Evolutionary conservation across 2,888 invertebrate genomes (phyloP), one percentile per base, ranked within the genome.

Genomic region (Pardosa pseudoannulata): DNA sequence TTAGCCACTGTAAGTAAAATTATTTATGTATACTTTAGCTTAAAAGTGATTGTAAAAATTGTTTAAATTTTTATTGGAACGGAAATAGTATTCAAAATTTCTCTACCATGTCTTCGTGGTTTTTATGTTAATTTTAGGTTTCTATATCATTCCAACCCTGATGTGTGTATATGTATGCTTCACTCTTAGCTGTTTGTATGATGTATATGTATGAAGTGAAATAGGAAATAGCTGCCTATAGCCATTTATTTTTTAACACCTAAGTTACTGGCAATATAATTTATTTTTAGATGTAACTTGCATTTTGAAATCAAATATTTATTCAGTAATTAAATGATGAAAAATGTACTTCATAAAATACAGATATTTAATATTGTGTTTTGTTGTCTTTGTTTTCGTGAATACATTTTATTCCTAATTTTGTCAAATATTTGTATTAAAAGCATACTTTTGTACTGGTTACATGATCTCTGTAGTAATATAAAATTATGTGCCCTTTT

Each of bases 81-180:
- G 56, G 29, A 68, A 56, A 81, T 83, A 78, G 83, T 78, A 83
- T 83, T 68, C 65, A 9, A 83, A 67, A 68, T 50, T 65, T 73
- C 65, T 32, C 68, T 67, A 27, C 75, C 71, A 76, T 76, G 76
- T 62, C 9, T 23, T 31, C 72, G 29, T 82, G 82, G 75, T 27
- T 75, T 56, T 65, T 65, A 31, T 78, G 76, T 78, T 75, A 72
- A 67, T 72, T 78, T 83, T 83, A 83, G 83, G 76, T 82, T 83
- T 72, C n/a, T n/a, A n/a, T n/a, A 83, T 76, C 83, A 83, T 83
- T 83, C 83, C 83, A 83, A 78, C 65, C 83, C 83, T 72, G 29
- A 72, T 83, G 76, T 83, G 83, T 83, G 70, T 83, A 67, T 83
- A 74, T 78, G 46, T 83, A 28, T 50, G 82, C 82, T 82, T 82